phyloP scores from a whole-genome alignment of 2,888 invertebrate genomes.

The Acleris cristana region DNA sequence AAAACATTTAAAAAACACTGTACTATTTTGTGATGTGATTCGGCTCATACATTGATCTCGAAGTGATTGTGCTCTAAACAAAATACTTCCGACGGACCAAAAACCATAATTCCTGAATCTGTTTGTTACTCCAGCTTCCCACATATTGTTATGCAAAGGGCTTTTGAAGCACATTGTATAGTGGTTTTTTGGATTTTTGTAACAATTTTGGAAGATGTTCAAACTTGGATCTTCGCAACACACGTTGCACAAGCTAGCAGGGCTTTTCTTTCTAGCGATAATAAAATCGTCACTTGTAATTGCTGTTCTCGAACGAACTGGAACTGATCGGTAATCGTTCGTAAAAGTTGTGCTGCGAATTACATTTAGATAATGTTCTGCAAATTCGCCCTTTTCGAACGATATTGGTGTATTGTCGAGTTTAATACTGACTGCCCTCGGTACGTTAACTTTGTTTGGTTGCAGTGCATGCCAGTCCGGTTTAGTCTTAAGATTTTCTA shows the following conservation, averaged over 20 bases:
- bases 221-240: not conserved
- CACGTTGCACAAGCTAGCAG: not conserved
- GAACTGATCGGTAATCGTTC: not conserved
- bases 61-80: slow-evolving; percentile 20
- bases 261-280: slow-evolving; percentile 3
- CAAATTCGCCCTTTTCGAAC: not conserved
- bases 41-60: slow-evolving; percentile 31
- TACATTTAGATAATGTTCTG: not conserved
- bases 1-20: slow-evolving; percentile 44
- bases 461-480: not conserved
- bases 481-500: not conserved
- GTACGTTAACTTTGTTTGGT: not conserved
- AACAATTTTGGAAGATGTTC: not conserved
- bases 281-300: not conserved
- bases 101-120: not conserved
- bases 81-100: slow-evolving; percentile 42
- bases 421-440: not conserved
- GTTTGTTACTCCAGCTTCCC: not conserved
- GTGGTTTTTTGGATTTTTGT: not conserved
- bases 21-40: slow-evolving; percentile 37
- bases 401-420: not conserved
- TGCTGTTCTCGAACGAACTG: not conserved
- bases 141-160: not conserved
- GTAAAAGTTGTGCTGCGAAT: not conserved
- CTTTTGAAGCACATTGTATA: not conserved